phyloP scores from a whole-genome alignment of 2,113 vertebrate genomes.

The Anarrhichthys ocellatus region DNA sequence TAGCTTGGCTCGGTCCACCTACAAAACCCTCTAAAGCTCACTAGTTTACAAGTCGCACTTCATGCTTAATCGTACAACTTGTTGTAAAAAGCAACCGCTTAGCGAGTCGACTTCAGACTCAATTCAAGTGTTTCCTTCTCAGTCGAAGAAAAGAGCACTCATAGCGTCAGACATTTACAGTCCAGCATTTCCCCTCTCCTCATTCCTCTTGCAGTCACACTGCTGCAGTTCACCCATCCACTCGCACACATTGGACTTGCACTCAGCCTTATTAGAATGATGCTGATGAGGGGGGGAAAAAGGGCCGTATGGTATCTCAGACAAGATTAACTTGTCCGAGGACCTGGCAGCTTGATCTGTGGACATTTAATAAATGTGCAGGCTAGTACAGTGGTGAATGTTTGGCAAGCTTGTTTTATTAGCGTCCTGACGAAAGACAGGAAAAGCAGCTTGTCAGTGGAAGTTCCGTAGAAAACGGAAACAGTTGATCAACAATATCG shows the following conservation, averaged over 20 bases:
- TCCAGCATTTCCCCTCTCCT: constrained; percentile 13
- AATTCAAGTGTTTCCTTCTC: not conserved
- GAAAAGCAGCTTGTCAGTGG: not conserved
- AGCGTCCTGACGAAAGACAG: not conserved
- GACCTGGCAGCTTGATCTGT: constrained; percentile 16
- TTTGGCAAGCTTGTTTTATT: not conserved
- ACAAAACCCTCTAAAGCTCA: not conserved
- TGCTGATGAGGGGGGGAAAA: constrained; percentile 50
- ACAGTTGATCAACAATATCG: not conserved
- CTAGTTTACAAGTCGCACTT: not conserved
- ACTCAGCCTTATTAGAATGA: constrained; percentile 28
- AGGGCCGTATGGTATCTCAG: constrained; percentile 35
- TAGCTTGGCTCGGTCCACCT: not conserved
- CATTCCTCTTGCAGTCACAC: not conserved
- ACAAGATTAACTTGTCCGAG: constrained; percentile 44
- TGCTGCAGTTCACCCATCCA: constrained; percentile 5
- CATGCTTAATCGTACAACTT: not conserved
- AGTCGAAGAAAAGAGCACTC: not conserved
- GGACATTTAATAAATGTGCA: constrained; percentile 12
- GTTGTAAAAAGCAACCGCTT: not conserved
- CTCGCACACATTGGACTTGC: not conserved
- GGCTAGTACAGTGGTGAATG: not conserved
- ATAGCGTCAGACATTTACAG: constrained; percentile 1
- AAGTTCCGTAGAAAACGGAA: not conserved
- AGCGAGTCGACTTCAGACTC: not conserved